Evolutionary conservation across 2,888 invertebrate species (phyloP).

Genomic region (Cinara cedri): DNA sequence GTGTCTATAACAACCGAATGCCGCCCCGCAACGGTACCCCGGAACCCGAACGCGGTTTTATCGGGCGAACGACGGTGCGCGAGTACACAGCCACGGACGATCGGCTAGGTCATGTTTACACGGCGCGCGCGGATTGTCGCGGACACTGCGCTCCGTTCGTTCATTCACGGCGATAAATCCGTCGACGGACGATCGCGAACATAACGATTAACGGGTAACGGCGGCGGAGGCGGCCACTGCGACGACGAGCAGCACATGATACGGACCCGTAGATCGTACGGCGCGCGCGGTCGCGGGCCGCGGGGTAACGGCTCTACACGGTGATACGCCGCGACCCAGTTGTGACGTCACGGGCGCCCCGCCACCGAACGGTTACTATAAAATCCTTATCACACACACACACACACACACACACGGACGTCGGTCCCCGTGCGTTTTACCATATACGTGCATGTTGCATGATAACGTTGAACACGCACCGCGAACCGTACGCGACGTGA

Average conservation of each 20-base stretch:
- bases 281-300: not conserved
- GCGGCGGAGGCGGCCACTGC: not conserved
- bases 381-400: constrained; percentile 2
- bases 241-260: constrained; percentile 30
- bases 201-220: not conserved
- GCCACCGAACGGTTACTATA: constrained; percentile 1
- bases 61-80: not conserved
- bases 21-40: not conserved
- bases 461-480: too few relatives aligned
- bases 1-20: not conserved
- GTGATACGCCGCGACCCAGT: constrained; percentile 41
- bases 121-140: not conserved
- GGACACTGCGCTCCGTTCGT: not conserved
- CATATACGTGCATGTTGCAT: not conserved
- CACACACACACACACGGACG: not conserved
- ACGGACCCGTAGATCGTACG: not conserved
- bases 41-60: not conserved
- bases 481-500: too few relatives aligned
- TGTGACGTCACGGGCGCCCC: constrained; percentile 27
- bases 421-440: not conserved
- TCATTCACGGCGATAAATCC: not conserved
- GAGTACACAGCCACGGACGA: not conserved
- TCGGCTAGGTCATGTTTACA: constrained; percentile 21
- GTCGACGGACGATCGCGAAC: not conserved
- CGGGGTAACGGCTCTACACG: not conserved